Conservation (phyloP, 2,888 invertebrate species). For the Chaetogeoica ovagalla region DNA sequence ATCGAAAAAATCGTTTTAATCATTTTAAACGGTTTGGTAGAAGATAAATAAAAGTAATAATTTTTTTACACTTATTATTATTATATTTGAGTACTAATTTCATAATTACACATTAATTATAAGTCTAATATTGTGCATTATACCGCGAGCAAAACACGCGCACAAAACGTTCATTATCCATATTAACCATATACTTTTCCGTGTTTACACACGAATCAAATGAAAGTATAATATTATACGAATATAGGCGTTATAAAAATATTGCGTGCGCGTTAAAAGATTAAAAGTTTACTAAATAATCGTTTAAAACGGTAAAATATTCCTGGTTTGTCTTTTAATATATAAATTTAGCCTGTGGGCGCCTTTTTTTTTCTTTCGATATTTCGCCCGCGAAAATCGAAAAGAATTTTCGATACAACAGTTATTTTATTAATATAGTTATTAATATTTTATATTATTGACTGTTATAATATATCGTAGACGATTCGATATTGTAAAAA, state of each 20-base stretch:
- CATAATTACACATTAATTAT: background rate
- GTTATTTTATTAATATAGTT: background rate
- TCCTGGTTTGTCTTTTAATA: background rate
- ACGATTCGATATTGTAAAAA: too few relatives aligned
- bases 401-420: background rate
- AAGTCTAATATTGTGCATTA: too few relatives aligned
- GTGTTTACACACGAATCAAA: background rate
- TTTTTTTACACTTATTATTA: too few relatives aligned
- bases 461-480: too few relatives aligned
- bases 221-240: conserved; percentile 13
- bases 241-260: background rate
- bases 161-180: too few relatives aligned
- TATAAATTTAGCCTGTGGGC: background rate
- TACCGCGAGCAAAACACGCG: too few relatives aligned
- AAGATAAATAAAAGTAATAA: too few relatives aligned
- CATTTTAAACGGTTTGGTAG: too few relatives aligned
- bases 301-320: background rate
- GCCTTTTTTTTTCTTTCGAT: background rate
- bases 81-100: too few relatives aligned
- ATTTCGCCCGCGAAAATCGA: background rate
- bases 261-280: background rate
- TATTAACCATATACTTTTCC: too few relatives aligned
- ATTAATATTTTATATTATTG: background rate
- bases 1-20: too few relatives aligned
- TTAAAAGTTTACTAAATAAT: background rate